Conservation (phyloP, 2,113 vertebrate genomes). For the Hoplias malabaricus region DNA sequence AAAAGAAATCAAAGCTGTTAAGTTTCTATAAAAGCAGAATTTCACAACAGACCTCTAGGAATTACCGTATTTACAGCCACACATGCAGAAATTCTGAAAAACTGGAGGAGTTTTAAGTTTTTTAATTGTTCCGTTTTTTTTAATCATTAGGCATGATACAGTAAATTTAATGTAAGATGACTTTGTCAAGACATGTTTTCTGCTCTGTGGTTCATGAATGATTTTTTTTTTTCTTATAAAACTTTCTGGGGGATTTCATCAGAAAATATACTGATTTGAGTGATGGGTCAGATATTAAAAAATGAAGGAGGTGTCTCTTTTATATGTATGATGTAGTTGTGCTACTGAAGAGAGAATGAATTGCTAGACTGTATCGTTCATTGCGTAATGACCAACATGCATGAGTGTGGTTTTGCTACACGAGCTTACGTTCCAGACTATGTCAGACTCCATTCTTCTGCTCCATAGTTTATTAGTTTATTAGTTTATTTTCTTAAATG, state of each 20-base stretch:
- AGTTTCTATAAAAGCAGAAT: no score
- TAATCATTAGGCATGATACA: not conserved
- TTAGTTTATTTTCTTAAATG: conserved; percentile 14
- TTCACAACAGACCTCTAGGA: no score
- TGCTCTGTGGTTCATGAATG: not conserved
- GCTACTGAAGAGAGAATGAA: conserved; percentile 2
- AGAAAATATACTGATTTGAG: not conserved
- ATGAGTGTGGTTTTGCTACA: conserved; percentile 21
- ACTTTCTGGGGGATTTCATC: not conserved
- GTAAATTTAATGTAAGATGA: not conserved
- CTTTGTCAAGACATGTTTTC: not conserved
- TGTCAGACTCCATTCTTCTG: not conserved
- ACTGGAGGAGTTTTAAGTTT: not conserved
- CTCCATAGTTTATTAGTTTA: not conserved
- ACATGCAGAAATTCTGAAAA: no score
- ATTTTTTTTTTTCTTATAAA: not conserved
- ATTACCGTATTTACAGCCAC: no score
- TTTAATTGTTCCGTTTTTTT: not conserved
- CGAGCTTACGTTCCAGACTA: not conserved
- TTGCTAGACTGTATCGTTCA: not conserved
- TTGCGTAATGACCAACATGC: not conserved
- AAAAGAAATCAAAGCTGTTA: no score
- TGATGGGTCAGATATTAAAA: not conserved
- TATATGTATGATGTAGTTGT: not conserved
- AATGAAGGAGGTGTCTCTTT: not conserved